These are phyloP conservation scores for Acomys russatus DNA, from an alignment of 2,797 vertebrate species.

Conservation along the genomic window DNA sequence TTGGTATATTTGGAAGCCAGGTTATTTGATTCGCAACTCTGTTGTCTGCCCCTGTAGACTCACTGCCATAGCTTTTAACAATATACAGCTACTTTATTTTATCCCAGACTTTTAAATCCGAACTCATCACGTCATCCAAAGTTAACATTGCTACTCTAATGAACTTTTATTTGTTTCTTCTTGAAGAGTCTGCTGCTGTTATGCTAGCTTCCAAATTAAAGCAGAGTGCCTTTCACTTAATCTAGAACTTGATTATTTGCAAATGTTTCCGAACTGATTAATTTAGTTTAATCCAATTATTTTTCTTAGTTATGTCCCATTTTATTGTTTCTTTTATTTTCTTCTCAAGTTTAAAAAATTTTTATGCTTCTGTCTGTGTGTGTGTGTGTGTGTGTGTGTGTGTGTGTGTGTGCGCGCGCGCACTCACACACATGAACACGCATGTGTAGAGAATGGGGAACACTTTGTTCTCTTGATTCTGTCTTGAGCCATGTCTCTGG, in stretches of 20 bases:
- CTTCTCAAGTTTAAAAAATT: constrained; percentile 14
- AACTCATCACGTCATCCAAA: constrained; percentile 1
- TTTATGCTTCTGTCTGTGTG: neutral
- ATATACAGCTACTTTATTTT: constrained; percentile 22
- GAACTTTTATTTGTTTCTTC: constrained; percentile 59
- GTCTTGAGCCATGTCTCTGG: neutral
- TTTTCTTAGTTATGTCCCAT: neutral
- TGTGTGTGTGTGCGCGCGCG: neutral
- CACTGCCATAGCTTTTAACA: constrained; percentile 25
- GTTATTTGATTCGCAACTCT: constrained; percentile 13
- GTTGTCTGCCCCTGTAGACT: neutral
- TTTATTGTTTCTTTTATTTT: constrained; percentile 18
- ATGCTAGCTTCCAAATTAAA: constrained; percentile 48
- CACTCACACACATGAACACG: no score
- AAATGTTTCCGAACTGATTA: neutral
- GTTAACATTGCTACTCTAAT: constrained; percentile 39
- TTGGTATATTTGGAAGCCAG: constrained; percentile 34
- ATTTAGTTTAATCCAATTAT: neutral
- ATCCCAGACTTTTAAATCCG: constrained; percentile 36
- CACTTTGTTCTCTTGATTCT: neutral
- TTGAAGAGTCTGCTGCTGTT: neutral
- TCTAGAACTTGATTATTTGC: constrained; percentile 6
- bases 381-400: neutral
- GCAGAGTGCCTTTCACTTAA: constrained; percentile 41
- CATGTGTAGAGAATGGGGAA: neutral